Conservation (phyloP, 2,888 invertebrate genomes). For the Drosophila imparisetae region DNA sequence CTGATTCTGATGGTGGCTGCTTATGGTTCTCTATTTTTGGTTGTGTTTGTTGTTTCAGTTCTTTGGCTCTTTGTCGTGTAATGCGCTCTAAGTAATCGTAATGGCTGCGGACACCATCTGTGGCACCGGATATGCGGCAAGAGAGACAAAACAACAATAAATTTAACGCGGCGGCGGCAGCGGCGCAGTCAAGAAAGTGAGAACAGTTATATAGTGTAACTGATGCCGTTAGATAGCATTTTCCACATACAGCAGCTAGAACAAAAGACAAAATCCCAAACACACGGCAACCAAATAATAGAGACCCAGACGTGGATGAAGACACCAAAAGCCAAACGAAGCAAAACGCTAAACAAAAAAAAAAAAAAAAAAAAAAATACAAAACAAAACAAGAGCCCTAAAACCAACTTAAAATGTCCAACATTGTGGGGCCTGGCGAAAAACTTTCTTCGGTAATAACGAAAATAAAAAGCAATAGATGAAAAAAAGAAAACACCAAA, state of each 20-base stretch:
- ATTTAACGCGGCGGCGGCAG: slow-evolving; percentile 38
- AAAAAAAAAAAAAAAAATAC: not conserved
- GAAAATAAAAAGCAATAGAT: slow-evolving; percentile 34
- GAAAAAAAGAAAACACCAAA: slow-evolving; percentile 21
- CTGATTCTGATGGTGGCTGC: slow-evolving; percentile 11
- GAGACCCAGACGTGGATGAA: slow-evolving; percentile 44
- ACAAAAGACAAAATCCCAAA: slow-evolving; percentile 57
- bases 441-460: slow-evolving; percentile 67
- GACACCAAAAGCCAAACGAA: slow-evolving; percentile 58
- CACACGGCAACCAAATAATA: slow-evolving; percentile 25
- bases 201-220: slow-evolving; percentile 81
- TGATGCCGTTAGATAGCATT: slow-evolving; percentile 80
- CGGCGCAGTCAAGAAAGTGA: slow-evolving; percentile 74
- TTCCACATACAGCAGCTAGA: slow-evolving; percentile 58
- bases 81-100: slow-evolving; percentile 52
- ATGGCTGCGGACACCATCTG: slow-evolving; percentile 58
- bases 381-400: slow-evolving; percentile 29
- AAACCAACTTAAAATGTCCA: slow-evolving; percentile 54
- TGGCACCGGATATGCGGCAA: slow-evolving; percentile 73
- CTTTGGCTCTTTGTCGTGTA: slow-evolving; percentile 33
- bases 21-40: slow-evolving; percentile 10
- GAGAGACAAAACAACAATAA: slow-evolving; percentile 58
- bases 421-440: slow-evolving; percentile 52
- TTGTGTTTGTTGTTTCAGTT: slow-evolving; percentile 2
- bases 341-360: slow-evolving; percentile 32